Evolutionary conservation across 2,797 vertebrate species (phyloP), one percentile per base, ranked within the genome.

Genomic region (Phataginus tetradactyla): DNA sequence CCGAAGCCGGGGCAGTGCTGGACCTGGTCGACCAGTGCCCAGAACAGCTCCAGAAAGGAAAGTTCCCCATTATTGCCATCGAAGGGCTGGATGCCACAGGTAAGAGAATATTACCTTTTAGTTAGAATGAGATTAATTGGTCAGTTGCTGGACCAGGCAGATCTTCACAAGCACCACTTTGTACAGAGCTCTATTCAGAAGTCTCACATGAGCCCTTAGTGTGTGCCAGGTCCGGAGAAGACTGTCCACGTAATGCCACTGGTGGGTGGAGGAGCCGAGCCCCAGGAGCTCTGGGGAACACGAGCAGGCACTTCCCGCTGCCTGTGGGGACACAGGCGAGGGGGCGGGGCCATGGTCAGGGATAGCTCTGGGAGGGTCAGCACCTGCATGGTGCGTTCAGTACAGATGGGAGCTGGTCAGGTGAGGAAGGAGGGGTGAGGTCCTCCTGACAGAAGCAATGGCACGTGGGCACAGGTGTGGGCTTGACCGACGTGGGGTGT

Each of bases 81-180:
- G 99, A 99, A 89, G 99, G 99, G 34, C 98, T 99, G 98, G 99
- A 99, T 98, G 99, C 99, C 97, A 99, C 99, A 94, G 99, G 99
- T 99, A 98, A 99, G 98, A 90, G 5, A n/a, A 0, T 3, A 2
- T 34, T 32, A 12, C 61, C 53, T 85, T 39, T 29, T 4, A 9
- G 25, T 55, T 34, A 14, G 0, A 25, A 6, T 13, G 57, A 21
- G 25, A 14, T n/a, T 23, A 20, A 37, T 10, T 7, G 45, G 12
- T 53, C 0, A 0, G 21, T 29, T 74, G 12, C 12, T 29, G 49
- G 72, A 49, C 32, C 1, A 42, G 45, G 20, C 0, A 0, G 11
- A 72, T 61, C 55, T n/a, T 45, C 7, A 3, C n/a, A 55, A 45
- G 32, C 1, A 29, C 4, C 55, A 59, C n/a, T 17, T 42, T 15